These are phyloP conservation scores for Spheniscus mendiculus DNA, from an alignment of 2,113 vertebrate genomes.

Conservation along the genomic window DNA sequence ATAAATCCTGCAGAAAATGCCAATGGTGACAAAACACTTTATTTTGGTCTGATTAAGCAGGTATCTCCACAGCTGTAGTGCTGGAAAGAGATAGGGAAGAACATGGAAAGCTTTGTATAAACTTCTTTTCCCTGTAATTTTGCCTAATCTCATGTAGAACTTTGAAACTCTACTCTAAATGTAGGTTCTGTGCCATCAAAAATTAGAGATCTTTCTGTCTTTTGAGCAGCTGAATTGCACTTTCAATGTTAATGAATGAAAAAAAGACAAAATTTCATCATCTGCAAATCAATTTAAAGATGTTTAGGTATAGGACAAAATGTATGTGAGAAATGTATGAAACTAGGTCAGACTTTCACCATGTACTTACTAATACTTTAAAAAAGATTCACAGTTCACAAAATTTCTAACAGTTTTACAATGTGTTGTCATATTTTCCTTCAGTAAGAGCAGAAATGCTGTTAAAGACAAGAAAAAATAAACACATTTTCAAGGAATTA, in stretches of 20 bases:
- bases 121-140: neutral
- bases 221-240: neutral
- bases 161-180: neutral
- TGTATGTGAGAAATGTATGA: neutral
- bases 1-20: neutral
- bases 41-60: neutral
- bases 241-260: neutral
- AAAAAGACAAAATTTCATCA: neutral
- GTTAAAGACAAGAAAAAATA: neutral
- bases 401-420: neutral
- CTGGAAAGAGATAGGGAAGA: neutral
- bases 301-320: neutral
- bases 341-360: neutral
- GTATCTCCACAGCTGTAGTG: neutral
- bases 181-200: neutral
- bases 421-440: neutral
- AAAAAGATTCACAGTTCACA: neutral
- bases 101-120: neutral
- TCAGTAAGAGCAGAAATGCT: neutral
- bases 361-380: neutral
- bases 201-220: neutral
- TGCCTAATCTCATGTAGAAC: neutral
- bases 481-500: neutral
- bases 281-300: neutral
- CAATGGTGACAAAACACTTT: neutral